These are phyloP conservation scores for Microctenopoma steveboyesi DNA, from an alignment of 2,797 vertebrate species.

Conservation along the genomic window DNA sequence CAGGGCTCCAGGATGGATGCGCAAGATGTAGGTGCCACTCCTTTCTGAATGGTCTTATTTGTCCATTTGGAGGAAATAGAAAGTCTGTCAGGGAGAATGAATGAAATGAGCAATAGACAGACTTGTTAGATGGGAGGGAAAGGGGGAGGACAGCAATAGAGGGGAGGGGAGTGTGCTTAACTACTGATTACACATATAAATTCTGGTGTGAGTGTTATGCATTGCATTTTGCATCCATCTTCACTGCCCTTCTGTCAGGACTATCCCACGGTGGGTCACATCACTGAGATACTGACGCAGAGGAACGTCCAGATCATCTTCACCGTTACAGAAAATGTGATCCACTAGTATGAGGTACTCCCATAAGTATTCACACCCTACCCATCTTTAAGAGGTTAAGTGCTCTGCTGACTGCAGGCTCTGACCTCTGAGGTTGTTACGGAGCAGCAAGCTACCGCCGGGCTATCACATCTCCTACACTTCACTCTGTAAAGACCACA, in stretches of 20 bases:
- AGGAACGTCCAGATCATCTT: conserved; percentile 49
- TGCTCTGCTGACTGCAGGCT: conserved; percentile 47
- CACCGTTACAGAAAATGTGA: conserved; percentile 34
- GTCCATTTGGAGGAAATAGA: conserved; percentile 66
- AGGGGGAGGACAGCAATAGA: conserved; percentile 36
- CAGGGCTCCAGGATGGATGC: conserved; percentile 46
- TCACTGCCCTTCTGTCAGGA: conserved; percentile 21
- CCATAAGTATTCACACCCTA: conserved; percentile 23
- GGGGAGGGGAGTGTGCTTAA: conserved; percentile 39
- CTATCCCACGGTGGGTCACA: conserved; percentile 19
- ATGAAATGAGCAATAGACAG: conserved; percentile 57
- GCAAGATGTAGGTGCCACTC: conserved; percentile 21
- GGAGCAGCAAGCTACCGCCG: conserved; percentile 43
- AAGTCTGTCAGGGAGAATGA: conserved; percentile 63
- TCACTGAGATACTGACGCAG: conserved; percentile 3
- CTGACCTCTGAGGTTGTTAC: conserved; percentile 67
- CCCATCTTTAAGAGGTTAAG: conserved; percentile 53
- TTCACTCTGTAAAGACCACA: conserved; percentile 45
- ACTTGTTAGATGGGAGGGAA: conserved; percentile 50
- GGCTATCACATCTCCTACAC: conserved; percentile 47
- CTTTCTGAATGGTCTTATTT: conserved; percentile 63
- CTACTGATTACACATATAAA: conserved; percentile 60
- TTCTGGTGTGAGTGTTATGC: conserved; percentile 41
- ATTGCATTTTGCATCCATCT: conserved; percentile 30
- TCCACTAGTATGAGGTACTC: conserved; percentile 31